These are phyloP conservation scores for Leptobrachium leishanense DNA, from an alignment of 2,113 vertebrate species.

Conservation along the genomic window DNA sequence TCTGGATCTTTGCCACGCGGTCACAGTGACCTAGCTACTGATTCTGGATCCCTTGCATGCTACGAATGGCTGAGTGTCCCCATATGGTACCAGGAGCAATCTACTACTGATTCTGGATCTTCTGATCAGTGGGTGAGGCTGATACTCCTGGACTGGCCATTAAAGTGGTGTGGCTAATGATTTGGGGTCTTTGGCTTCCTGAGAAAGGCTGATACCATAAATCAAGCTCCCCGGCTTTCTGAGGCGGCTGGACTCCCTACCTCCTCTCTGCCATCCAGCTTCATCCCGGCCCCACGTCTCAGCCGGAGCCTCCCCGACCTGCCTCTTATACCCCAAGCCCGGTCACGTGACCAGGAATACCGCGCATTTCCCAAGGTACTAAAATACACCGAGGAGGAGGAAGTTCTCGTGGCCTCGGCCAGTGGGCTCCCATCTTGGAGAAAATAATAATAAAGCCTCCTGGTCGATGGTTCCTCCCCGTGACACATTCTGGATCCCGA, in stretches of 20 bases:
- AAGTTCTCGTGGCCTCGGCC: neutral
- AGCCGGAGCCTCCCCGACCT: neutral
- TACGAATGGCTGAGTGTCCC: too few species aligned
- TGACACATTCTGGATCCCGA: slow-evolving; percentile 1
- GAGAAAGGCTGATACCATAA: too few species aligned
- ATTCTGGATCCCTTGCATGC: too few species aligned
- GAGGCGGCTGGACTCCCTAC: neutral
- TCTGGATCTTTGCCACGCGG: too few species aligned
- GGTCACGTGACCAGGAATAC: slow-evolving; percentile 35
- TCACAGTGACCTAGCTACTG: too few species aligned
- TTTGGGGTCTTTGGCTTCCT: too few species aligned
- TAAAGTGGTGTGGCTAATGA: too few species aligned
- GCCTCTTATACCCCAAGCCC: slow-evolving; percentile 24
- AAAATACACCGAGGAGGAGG: slow-evolving; percentile 13
- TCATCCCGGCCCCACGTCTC: slow-evolving; percentile 1
- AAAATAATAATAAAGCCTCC: neutral
- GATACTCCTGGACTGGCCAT: too few species aligned
- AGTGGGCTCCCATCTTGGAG: neutral
- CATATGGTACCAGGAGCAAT: too few species aligned
- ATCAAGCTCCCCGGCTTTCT: too few species aligned
- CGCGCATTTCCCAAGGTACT: neutral
- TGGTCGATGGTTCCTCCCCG: neutral
- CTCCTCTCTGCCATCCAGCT: slow-evolving; percentile 21
- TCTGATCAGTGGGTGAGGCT: too few species aligned
- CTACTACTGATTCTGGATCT: too few species aligned